Conservation (phyloP, 2,888 invertebrate genomes). For the Leptinotarsa rubiginosa region DNA sequence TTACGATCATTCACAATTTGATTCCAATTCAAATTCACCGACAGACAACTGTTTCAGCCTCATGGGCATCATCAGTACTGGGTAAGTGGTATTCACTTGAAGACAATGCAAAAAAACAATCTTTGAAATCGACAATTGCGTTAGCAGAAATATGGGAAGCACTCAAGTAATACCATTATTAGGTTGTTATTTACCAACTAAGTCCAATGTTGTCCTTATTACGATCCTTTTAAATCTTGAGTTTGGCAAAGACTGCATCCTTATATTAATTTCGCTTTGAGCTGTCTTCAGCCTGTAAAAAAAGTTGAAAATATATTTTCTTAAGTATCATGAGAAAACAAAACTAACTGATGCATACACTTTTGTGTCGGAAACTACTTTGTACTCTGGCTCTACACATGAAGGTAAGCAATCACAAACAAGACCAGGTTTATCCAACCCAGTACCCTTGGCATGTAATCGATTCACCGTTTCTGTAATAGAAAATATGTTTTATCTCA, state of each 20-base stretch:
- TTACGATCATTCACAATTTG: too few species aligned
- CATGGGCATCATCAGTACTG: too few species aligned
- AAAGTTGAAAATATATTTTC: not conserved
- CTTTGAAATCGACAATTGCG: too few species aligned
- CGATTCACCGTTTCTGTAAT: constrained; percentile 65
- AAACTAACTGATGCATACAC: constrained; percentile 60
- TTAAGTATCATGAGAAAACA: not conserved
- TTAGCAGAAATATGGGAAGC: too few species aligned
- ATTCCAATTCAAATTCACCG: too few species aligned
- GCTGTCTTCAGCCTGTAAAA: constrained; percentile 47
- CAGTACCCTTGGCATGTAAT: constrained; percentile 62
- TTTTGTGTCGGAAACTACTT: constrained; percentile 67
- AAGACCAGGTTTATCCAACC: constrained; percentile 64
- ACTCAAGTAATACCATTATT: too few species aligned
- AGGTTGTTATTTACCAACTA: constrained; percentile 69
- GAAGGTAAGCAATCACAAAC: constrained; percentile 72
- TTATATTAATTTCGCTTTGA: constrained; percentile 65
- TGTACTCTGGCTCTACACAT: constrained; percentile 72
- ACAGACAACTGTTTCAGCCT: too few species aligned
- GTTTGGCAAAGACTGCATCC: constrained; percentile 70
- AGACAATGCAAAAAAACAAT: too few species aligned
- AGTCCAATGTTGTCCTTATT: constrained; percentile 72
- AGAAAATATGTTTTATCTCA: not conserved
- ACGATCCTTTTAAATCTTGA: constrained; percentile 72
- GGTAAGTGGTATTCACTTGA: too few species aligned